Evolutionary conservation across 2,888 invertebrate genomes (phyloP), one percentile per base, ranked within the genome.

Genomic region (Melieria omissa): DNA sequence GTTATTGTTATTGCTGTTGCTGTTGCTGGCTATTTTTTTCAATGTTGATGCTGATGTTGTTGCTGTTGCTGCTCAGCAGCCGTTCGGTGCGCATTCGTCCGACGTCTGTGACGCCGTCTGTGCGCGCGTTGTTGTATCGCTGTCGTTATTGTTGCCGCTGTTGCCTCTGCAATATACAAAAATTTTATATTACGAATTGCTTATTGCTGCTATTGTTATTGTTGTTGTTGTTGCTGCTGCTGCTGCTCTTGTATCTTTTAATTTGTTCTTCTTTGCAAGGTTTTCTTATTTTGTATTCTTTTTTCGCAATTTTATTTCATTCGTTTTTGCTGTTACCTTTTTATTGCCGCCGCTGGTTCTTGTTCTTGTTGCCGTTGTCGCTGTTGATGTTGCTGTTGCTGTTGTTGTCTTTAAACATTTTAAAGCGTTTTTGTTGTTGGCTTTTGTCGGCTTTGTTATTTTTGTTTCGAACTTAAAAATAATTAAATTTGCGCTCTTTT

Each of bases 401-500:
- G 41, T n/a, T 54, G 42, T 54, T 44, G 47, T 63, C 58, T 62
- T 55, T 49, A 29, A 47, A 61, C 54, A 14, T 16, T 58, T 66
- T 67, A 73, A 64, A 76, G 65, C 55, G 54, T 58, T 61, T 60
- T 61, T 29, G 6, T 29, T 61, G 8, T 41, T n/a, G 4, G 41
- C 5, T 52, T 65, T 16, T 46, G 5, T 47, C 47, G 4, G 44
- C 29, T 65, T 65, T 57, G 65, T 71, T 68, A 57, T 73, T 75
- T 55, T 73, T 29, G 7, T 78, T 75, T 74, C 71, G 47, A 57
- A 61, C 42, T 46, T 46, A 63, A 29, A 70, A 70, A 72, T 72
- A 75, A 73, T 75, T 73, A 73, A 71, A 73, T 72, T 77, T 75
- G 73, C 73, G 63, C 66, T 72, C 16, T 58, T 14, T 74, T n/a